A percentile compares a stretch with the other conserved stretches of the same genome.
Evolutionary conservation across 2,797 vertebrate genomes (phyloP).

Genomic region (Odontamblyopus rebecca): DNA sequence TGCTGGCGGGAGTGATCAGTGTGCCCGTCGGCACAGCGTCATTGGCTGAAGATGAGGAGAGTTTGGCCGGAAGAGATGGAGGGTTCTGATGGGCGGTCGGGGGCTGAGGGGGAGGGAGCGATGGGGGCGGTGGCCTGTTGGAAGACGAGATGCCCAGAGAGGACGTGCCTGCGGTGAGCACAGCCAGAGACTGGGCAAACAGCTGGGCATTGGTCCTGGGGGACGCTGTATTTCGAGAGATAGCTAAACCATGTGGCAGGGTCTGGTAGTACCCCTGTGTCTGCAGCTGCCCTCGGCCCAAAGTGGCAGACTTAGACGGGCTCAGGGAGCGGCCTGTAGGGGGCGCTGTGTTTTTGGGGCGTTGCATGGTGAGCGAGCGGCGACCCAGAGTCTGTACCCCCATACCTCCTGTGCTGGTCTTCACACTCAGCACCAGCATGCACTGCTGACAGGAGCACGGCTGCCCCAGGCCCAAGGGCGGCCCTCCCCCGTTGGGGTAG

Average conservation of each 20-base stretch:
- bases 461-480: slow-evolving; percentile 56
- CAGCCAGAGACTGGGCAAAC: slow-evolving; percentile 75
- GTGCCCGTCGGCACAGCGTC: slow-evolving; percentile 73
- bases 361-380: slow-evolving; percentile 63
- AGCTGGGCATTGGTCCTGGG: slow-evolving; percentile 67
- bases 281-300: slow-evolving; percentile 60
- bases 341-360: slow-evolving; percentile 42
- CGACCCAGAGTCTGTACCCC: slow-evolving; percentile 60
- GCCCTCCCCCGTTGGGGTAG: slow-evolving; percentile 65
- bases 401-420: slow-evolving; percentile 70
- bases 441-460: slow-evolving; percentile 92
- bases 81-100: slow-evolving; percentile 57
- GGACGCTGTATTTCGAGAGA: slow-evolving; percentile 67
- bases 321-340: slow-evolving; percentile 45
- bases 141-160: slow-evolving; percentile 64
- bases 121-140: slow-evolving; percentile 67
- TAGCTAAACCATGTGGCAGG: slow-evolving; percentile 75
- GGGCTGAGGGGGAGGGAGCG: slow-evolving; percentile 69
- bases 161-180: slow-evolving; percentile 68
- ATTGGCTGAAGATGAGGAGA: slow-evolving; percentile 53
- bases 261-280: slow-evolving; percentile 70
- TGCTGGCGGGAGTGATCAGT: slow-evolving; percentile 70
- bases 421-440: slow-evolving; percentile 89
- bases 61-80: slow-evolving; percentile 52
- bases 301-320: slow-evolving; percentile 62